Conservation (phyloP, 2,888 invertebrate genomes). For the Microplitis deprimator region DNA sequence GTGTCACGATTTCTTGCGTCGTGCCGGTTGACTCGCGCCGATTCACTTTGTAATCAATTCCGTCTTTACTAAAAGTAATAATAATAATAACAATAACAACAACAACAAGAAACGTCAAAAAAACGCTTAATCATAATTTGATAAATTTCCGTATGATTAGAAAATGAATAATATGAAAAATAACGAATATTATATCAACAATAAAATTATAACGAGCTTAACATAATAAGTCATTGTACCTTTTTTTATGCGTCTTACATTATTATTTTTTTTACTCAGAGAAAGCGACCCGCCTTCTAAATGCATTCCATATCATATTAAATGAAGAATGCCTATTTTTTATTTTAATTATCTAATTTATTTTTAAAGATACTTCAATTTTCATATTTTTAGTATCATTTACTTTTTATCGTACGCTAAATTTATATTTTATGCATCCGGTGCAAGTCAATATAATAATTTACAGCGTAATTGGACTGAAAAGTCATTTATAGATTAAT, state of each 20-base stretch:
- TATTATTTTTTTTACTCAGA: slow-evolving; percentile 42
- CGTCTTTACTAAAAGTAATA: slow-evolving; percentile 2
- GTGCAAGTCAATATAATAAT: too few species aligned
- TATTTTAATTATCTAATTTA: not conserved
- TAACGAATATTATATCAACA: not conserved
- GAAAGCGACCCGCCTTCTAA: slow-evolving; percentile 59
- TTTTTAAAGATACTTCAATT: slow-evolving; percentile 42
- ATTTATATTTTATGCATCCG: too few species aligned
- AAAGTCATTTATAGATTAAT: too few species aligned
- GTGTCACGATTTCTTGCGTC: slow-evolving; percentile 44
- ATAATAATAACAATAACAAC: not conserved
- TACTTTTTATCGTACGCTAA: too few species aligned
- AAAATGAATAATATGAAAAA: not conserved
- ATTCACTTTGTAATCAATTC: slow-evolving; percentile 32
- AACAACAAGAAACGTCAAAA: not conserved
- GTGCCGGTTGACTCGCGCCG: slow-evolving; percentile 27
- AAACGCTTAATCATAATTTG: slow-evolving; percentile 1
- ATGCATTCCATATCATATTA: slow-evolving; percentile 55
- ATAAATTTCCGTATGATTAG: slow-evolving; percentile 7
- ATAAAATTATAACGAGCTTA: not conserved
- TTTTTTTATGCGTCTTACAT: not conserved
- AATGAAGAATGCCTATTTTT: slow-evolving; percentile 21
- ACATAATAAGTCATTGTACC: not conserved
- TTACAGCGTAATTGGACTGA: too few species aligned
- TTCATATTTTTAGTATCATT: too few species aligned